These are phyloP conservation scores for Hylomyscus alleni DNA, from an alignment of 2,797 vertebrate species.

Conservation along the genomic window DNA sequence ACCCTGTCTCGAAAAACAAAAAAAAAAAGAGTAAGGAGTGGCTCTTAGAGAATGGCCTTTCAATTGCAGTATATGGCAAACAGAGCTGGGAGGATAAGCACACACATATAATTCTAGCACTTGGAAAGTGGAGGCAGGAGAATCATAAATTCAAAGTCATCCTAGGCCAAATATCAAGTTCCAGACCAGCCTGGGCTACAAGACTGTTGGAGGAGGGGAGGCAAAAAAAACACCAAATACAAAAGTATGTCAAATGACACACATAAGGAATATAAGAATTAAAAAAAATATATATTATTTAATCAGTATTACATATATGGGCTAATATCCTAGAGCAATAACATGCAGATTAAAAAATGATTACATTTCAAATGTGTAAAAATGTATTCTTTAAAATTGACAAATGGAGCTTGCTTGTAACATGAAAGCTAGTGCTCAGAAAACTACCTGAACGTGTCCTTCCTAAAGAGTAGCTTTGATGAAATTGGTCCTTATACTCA, in stretches of 20 bases:
- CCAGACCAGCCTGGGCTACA: background rate
- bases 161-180: background rate
- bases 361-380: slow-evolving; percentile 3
- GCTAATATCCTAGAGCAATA: slow-evolving; percentile 15
- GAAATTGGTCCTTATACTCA: background rate
- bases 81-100: too few species aligned
- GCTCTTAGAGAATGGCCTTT: slow-evolving; percentile 18
- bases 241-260: background rate
- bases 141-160: background rate
- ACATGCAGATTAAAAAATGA: slow-evolving; percentile 52
- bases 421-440: background rate
- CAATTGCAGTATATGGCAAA: background rate
- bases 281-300: background rate
- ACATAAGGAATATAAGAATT: background rate
- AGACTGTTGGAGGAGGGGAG: background rate
- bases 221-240: background rate
- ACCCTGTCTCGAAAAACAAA: too few species aligned
- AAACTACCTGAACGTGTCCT: background rate
- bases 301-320: background rate
- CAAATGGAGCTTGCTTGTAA: background rate
- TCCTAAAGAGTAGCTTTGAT: background rate
- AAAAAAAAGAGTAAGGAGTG: background rate
- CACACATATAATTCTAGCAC: background rate
- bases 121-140: background rate
- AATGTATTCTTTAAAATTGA: slow-evolving; percentile 46